Evolutionary conservation across 2,113 vertebrate species (phyloP), one percentile per base, ranked within the genome.

Genomic region (Prolemur simus): DNA sequence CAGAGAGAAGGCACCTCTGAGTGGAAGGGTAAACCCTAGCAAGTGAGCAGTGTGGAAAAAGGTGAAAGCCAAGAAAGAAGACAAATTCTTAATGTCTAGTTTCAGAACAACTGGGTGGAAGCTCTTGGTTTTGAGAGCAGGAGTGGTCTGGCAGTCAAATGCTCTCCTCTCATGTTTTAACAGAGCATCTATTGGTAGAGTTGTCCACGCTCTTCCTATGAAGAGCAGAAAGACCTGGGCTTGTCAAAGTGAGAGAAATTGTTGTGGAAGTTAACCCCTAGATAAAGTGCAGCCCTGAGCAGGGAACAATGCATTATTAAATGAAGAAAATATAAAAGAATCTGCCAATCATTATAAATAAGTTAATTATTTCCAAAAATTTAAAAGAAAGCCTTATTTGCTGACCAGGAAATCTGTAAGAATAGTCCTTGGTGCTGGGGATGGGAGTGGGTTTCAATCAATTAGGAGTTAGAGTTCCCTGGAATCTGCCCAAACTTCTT

Each of bases 241-340:
- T 94, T 78, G 42, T 95, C 76, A 77, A 95, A 89, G 68, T 42
- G 1, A 92, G 78, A 42, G 25, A 95, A 93, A 95, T 87, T 78
- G 49, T 87, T 88, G 69, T 86, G 73, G 34, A 96, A 93, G 45
- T 94, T 95, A 96, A 97, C 96, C 94, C 81, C 60, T 80, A 21
- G 9, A 39, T 85, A 73, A 92, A 97, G 88, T 81, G 80, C 11
- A 15, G 25, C 82, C 63, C 25, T 7, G 23, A 92, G 71, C 14
- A 2, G 54, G 81, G 37, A 92, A 94, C 84, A 93, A 94, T 89
- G 56, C 63, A 52, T 54, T 56, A 52, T 54, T 94, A 87, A 92
- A 88, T 89, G 82, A 96, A 73, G 58, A 94, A 90, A 77, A n/a
- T 71, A 81, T 95, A 49, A 87, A 94, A 97, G 69, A 95, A 90